Evolutionary conservation across 2,113 vertebrate species (phyloP), one percentile per base, ranked within the genome.

Genomic region (Campylomormyrus tamandua): DNA sequence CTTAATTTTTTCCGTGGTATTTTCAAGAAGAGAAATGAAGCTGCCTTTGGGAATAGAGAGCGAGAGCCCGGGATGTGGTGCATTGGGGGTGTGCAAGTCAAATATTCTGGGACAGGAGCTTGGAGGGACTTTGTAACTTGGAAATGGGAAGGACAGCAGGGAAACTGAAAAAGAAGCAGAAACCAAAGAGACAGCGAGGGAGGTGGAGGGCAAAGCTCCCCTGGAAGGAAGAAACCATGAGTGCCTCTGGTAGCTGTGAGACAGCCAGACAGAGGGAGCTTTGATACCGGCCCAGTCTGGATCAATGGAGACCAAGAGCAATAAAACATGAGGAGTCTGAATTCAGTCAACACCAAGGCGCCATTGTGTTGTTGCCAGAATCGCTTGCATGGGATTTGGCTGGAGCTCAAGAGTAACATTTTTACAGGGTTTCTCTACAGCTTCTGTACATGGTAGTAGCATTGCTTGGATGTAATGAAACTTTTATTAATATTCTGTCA

Each of bases 321-420:
- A 74, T 90, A 77, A 87, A 77, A 90, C 48, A 87, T 87, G 39
- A 87, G 85, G 24, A 27, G 62, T 31, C 5, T 49, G n/a, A 66
- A 62, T 56, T 48, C 24, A 15, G 27, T 21, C 35, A 84, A 85
- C 35, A 46, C 74, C 50, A 17, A 46, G 42, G 10, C 27, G 24
- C 80, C 35, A 39, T 42, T 42, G 21, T 45, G 46, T 24, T 50
- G 48, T 11, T 50, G n/a, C 46, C 31, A 39, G 24, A 50, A 31
- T 11, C 24, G n/a, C 83, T 86, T 49, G 45, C 24, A 49, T 86
- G 45, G 45, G 42, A 86, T 50, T 86, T 50, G n/a, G 45, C 24
- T n/a, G 45, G 83, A n/a, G 11, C n/a, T 49, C 2, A 13, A 49
- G 24, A 27, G 10, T 86, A 21, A 86, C 17, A 85, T 50, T 31